A percentile compares a stretch with the other conserved stretches of the same genome.
These are phyloP conservation scores for Leucania comma DNA, from an alignment of 2,888 invertebrate species.

Conservation along the genomic window DNA sequence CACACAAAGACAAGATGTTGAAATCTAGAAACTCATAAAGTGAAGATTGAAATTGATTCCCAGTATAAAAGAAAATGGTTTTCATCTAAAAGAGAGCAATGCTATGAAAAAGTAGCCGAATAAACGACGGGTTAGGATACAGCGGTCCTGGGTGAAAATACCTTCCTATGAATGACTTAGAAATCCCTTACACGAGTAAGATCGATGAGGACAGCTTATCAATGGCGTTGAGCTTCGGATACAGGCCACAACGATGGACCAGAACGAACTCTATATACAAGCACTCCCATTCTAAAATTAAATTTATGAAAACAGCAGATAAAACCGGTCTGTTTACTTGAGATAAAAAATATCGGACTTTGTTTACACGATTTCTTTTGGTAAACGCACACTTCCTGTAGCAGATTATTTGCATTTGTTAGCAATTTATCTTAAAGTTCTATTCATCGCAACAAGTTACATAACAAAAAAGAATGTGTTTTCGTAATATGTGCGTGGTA, in stretches of 20 bases:
- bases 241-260: conserved; percentile 1
- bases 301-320: conserved; percentile 18
- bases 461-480: conserved; percentile 17
- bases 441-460: conserved; percentile 18
- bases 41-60: neutral
- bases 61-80: no score
- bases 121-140: neutral
- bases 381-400: conserved; percentile 23
- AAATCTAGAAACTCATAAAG: neutral
- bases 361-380: conserved; percentile 35
- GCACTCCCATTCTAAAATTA: conserved; percentile 16
- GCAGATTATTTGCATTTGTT: conserved; percentile 33
- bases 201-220: conserved; percentile 34
- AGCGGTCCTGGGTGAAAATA: neutral
- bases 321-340: conserved; percentile 29
- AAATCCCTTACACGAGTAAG: conserved; percentile 22
- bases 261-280: conserved; percentile 4
- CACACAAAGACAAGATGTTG: neutral
- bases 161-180: neutral
- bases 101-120: neutral
- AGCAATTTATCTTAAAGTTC: conserved; percentile 10
- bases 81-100: conserved; percentile 9
- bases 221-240: conserved; percentile 8
- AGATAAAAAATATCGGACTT: conserved; percentile 36
- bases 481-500: neutral